Evolutionary conservation across 2,113 vertebrate genomes (phyloP), one percentile per base, ranked within the genome.

Genomic region (Rousettus leschenaultii): DNA sequence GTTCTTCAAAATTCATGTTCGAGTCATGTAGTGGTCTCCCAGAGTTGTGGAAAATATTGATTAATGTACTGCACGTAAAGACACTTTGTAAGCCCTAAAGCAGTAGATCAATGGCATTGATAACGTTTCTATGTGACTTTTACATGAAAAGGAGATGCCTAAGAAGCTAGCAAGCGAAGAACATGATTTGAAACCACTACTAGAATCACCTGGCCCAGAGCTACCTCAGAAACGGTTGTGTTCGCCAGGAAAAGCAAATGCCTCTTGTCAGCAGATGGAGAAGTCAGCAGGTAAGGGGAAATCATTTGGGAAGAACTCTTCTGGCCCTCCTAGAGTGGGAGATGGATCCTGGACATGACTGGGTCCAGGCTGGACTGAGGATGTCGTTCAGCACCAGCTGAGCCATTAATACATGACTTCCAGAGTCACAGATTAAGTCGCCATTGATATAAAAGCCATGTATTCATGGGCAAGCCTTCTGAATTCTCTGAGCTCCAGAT

Each of bases 171-270:
- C 10, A 51, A 48, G 35, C 4, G 33, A 70, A 43, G n/a, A 8
- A 43, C 21, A 40, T 26, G 6, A 1, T 65, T 18, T 0, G 0
- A 70, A 89, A 16, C 26, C 2, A 74, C 0, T 45, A 19, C 22
- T 22, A 70, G n/a, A 7, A 45, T 0, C 85, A 13, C 0, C 33
- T 48, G 86, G 0, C 53, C 48, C 55, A 28, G 26, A 85, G 38
- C 15, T 28, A 13, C 16, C 13, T 61, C 16, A 13, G 65, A 26
- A 33, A 33, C 9, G 51, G 18, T 59, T 7, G 7, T 0, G 3
- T 22, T 1, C 3, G 7, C 4, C 0, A 0, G 45, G 0, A 74
- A 35, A 51, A 53, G 2, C 0, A 5, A 59, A 1, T 51, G 24
- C 3, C 53, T 77, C 57, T 66, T 7, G 3, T 24, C 45, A 57